Evolutionary conservation across 2,797 vertebrate species (phyloP), one percentile per base, ranked within the genome.

Genomic region (Erpetoichthys calabaricus): DNA sequence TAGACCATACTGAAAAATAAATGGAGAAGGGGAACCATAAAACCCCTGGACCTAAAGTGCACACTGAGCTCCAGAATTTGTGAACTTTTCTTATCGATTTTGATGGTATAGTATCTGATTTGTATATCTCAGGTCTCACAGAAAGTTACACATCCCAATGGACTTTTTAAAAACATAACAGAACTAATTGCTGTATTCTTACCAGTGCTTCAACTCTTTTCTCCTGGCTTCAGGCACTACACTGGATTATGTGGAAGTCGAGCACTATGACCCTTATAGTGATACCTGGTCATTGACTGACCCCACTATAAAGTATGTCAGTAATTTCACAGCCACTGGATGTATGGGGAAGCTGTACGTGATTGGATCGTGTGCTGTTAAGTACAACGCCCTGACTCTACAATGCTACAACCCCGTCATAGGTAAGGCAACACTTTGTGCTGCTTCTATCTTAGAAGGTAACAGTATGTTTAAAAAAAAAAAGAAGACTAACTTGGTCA

Each of bases 371-470:
- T 97, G 96, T 0, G 94, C 96, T 1, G 74, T 94, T 65, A 99
- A 98, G 71, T 98, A 95, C 79, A 99, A 95, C 0, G 85, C 89
- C 0, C 71, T 99, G 59, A 88, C 96, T n/a, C 82, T 99, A 72
- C 95, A 99, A 75, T 93, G 95, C 78, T 99, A 95, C 83, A 97
- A 87, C 73, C 96, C 96, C 0, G 80, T 88, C 8, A 91, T 89
- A 87, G 94, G 96, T 98, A 77, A 73, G 77, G 54, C 9, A 6
- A 44, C 4, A 49, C 7, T 49, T 7, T 49, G 7, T 6, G n/a
- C 42, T 2, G 7, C 8, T 43, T 5, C 5, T 7, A 7, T 57
- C 49, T 49, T 4, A 3, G 4, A 10, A 51, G 25, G 8, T 51
- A 8, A 10, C 3, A 8, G 49, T 2, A 3, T 10, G 8, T 10